phyloP scores from a whole-genome alignment of 2,797 vertebrate genomes.

The Neopelma chrysocephalum region DNA sequence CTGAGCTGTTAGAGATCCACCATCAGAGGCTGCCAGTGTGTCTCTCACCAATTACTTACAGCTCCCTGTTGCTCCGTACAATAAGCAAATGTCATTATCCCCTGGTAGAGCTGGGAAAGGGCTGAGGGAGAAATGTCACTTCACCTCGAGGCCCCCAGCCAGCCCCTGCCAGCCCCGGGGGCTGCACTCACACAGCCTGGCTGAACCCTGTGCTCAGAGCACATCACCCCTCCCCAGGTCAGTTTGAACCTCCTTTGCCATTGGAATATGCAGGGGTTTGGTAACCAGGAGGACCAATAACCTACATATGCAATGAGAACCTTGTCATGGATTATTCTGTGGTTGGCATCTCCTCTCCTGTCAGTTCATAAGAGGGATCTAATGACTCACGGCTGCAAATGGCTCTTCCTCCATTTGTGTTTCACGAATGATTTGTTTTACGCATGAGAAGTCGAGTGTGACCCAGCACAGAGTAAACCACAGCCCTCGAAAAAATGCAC shows the following conservation, averaged over 20 bases:
- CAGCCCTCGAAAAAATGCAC: background rate
- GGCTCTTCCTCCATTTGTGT: background rate
- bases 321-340: background rate
- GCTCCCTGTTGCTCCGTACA: background rate
- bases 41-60: background rate
- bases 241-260: background rate
- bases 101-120: background rate
- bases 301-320: background rate
- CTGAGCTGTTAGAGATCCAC: background rate
- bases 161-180: background rate
- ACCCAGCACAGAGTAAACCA: background rate
- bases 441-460: background rate
- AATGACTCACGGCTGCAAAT: slow-evolving; percentile 29
- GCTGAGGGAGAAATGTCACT: background rate
- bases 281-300: background rate
- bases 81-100: background rate
- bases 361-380: background rate
- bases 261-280: background rate
- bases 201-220: background rate
- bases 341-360: background rate
- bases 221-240: background rate
- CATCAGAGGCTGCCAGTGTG: background rate
- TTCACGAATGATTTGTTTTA: slow-evolving; percentile 5
- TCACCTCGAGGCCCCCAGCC: background rate
- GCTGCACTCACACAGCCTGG: background rate